Percentiles rank a stretch among this genome's conserved stretches.
Evolutionary conservation across 2,113 vertebrate species (phyloP).

Genomic region (Phaethornis superciliosus): DNA sequence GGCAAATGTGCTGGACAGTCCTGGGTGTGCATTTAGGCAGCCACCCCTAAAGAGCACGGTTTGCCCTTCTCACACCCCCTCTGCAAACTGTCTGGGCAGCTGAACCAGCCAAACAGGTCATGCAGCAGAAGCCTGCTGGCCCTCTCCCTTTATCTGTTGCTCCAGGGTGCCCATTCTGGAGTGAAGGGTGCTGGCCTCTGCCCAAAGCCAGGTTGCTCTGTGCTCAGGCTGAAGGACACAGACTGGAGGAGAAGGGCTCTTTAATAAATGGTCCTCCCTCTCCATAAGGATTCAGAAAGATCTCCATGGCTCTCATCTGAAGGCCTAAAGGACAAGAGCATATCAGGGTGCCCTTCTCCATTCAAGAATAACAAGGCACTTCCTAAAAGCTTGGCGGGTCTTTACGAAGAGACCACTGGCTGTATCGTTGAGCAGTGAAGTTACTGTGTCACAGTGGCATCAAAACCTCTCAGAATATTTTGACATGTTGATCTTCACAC

Average conservation of each 20-base stretch:
- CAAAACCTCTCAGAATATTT: not conserved
- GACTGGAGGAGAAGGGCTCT: not conserved
- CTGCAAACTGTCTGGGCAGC: not conserved
- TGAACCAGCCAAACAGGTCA: not conserved
- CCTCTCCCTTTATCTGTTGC: not conserved
- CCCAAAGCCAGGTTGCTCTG: not conserved
- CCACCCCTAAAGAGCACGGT: fast-evolving
- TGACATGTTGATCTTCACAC: not conserved
- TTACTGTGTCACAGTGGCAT: fast-evolving
- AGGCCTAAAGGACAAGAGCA: not conserved
- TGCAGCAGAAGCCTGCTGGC: not conserved
- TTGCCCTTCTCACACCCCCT: not conserved
- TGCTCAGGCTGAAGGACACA: not conserved
- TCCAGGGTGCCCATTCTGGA: not conserved
- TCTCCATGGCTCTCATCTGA: not conserved
- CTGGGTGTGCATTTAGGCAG: fast-evolving
- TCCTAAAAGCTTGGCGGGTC: too few species aligned
- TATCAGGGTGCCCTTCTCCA: not conserved
- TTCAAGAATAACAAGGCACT: not conserved
- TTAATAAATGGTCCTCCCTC: not conserved
- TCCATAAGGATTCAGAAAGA: not conserved
- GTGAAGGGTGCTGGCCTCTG: not conserved
- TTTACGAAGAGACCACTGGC: not conserved
- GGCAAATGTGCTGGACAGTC: fast-evolving
- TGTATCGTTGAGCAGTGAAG: not conserved